phyloP scores from a whole-genome alignment of 1,140 invertebrate genomes.

The Bombus waltoni region DNA sequence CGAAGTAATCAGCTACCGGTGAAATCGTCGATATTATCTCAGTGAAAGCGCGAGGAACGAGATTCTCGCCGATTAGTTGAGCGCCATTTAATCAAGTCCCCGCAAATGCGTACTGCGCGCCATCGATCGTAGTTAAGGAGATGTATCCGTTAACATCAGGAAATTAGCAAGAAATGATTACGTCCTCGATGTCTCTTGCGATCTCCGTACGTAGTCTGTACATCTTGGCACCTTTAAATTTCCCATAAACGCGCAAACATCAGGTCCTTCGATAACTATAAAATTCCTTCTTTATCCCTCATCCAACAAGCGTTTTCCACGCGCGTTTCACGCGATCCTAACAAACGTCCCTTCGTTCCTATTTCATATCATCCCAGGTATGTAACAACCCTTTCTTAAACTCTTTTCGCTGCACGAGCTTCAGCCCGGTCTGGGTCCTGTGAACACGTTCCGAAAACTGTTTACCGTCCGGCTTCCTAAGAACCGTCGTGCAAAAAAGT shows the following conservation, averaged over 20 bases:
- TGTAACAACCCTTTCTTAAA: background rate
- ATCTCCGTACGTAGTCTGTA: background rate
- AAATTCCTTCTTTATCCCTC: background rate
- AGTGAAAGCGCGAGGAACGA: conserved; percentile 42
- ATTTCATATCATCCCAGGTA: background rate
- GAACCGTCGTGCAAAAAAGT: background rate
- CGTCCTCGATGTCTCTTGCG: background rate
- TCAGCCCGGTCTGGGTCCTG: background rate
- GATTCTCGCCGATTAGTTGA: conserved; percentile 31
- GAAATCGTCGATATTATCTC: conserved; percentile 40
- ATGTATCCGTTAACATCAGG: no score
- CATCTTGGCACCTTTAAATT: background rate
- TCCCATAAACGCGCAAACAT: background rate
- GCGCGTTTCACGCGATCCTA: background rate
- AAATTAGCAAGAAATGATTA: no score
- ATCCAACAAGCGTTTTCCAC: background rate
- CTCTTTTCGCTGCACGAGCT: background rate
- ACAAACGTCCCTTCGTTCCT: background rate
- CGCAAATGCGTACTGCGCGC: conserved; percentile 18
- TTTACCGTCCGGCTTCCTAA: background rate
- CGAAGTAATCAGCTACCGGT: conserved; percentile 16
- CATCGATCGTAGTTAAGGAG: conserved; percentile 15
- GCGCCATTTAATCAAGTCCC: conserved; percentile 13
- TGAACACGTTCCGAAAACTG: background rate
- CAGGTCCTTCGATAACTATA: no score